Evolutionary conservation across 2,888 invertebrate species (phyloP).

Genomic region (Nomada fabriciana): DNA sequence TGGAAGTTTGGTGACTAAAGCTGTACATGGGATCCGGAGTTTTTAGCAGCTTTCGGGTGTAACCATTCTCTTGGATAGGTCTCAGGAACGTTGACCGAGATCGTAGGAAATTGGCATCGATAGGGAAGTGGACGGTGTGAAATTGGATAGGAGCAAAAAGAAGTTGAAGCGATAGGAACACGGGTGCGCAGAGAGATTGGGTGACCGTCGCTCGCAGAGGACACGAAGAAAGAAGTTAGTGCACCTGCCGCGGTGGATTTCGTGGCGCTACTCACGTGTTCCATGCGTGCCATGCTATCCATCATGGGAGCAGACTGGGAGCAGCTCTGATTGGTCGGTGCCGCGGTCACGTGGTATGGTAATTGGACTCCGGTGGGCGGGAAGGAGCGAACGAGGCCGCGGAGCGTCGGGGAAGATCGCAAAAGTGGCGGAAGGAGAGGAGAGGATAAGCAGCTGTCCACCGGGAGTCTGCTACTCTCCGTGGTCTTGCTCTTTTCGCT

Average conservation of each 20-base stretch:
- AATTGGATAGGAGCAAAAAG: background rate
- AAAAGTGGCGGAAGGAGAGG: constrained; percentile 74
- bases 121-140: background rate
- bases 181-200: constrained; percentile 6
- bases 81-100: background rate
- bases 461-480: constrained; percentile 71
- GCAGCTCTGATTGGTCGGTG: constrained; percentile 81
- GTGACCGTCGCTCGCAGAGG: constrained; percentile 45
- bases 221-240: constrained; percentile 74
- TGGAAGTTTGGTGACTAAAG: no score
- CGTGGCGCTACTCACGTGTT: constrained; percentile 83
- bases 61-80: background rate
- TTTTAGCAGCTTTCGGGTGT: no score
- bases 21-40: no score
- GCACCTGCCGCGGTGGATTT: constrained; percentile 82
- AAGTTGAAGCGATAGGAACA: background rate
- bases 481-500: constrained; percentile 67
- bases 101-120: background rate
- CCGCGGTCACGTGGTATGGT: constrained; percentile 88
- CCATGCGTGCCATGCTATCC: constrained; percentile 85
- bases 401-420: constrained; percentile 74
- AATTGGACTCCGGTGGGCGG: constrained; percentile 87
- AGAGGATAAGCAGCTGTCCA: constrained; percentile 75
- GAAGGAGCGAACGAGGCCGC: constrained; percentile 79
- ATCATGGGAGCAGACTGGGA: constrained; percentile 87